A percentile compares a stretch with the other conserved stretches of the same genome.
Evolutionary conservation across 2,888 invertebrate genomes (phyloP).

Genomic region (Rhogogaster chlorosoma): DNA sequence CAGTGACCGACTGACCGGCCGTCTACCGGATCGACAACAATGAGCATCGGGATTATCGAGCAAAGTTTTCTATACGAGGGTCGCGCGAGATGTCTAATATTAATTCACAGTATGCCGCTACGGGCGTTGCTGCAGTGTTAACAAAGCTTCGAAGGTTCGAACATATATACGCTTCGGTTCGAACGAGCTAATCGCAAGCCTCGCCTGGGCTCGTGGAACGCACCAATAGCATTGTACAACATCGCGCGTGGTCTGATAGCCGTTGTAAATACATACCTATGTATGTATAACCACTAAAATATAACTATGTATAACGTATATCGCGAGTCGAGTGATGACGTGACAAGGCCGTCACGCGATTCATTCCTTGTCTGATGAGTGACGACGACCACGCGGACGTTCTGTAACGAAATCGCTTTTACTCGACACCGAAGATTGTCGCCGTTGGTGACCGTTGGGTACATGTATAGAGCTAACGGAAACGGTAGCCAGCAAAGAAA

Average conservation of each 20-base stretch:
- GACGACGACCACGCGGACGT: constrained; percentile 30
- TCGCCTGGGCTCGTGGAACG: not conserved
- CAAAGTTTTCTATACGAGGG: constrained; percentile 5
- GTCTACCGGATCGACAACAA: not conserved
- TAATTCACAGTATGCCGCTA: not conserved
- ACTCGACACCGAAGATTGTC: constrained; percentile 16
- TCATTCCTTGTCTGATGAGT: constrained; percentile 26
- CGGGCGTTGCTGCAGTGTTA: not conserved
- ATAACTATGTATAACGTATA: constrained; percentile 29
- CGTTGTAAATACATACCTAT: constrained; percentile 6
- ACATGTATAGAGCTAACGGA: not conserved
- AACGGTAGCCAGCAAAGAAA: not conserved
- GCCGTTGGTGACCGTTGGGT: not conserved
- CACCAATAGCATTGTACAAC: not conserved
- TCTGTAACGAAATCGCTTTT: not conserved
- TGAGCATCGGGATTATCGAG: constrained; percentile 18
- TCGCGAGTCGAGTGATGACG: constrained; percentile 36
- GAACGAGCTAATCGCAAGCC: not conserved
- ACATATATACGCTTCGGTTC: too few relatives aligned
- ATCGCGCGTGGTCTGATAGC: constrained; percentile 13
- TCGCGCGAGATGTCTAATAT: constrained; percentile 14
- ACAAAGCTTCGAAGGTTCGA: constrained; percentile 18
- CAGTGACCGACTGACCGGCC: constrained; percentile 30
- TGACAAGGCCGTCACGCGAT: constrained; percentile 51
- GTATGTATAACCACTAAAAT: constrained; percentile 29